A percentile compares a stretch with the other conserved stretches of the same genome.
These are phyloP conservation scores for Cepaea hortensis DNA, from an alignment of 2,888 invertebrate species.

Conservation along the genomic window DNA sequence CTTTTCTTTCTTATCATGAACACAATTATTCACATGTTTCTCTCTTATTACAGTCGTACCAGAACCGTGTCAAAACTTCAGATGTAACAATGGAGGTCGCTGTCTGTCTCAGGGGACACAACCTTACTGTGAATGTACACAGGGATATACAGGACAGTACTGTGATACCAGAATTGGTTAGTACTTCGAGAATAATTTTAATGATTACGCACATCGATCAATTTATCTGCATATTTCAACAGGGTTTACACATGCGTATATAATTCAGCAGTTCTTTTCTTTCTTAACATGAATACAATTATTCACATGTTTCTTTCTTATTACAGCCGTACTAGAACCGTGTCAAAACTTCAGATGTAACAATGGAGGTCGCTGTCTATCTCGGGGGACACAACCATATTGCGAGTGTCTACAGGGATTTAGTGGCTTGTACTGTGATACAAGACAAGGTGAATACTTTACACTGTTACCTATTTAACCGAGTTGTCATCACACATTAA, in stretches of 20 bases:
- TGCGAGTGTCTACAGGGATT: conserved; percentile 7
- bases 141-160: background rate
- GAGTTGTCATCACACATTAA: too few relatives aligned
- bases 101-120: background rate
- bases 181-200: background rate
- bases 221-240: too few relatives aligned
- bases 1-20: background rate
- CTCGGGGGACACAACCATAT: background rate
- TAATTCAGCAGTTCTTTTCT: too few relatives aligned
- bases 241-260: too few relatives aligned
- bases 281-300: background rate
- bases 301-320: background rate
- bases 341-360: conserved; percentile 7
- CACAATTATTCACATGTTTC: too few relatives aligned
- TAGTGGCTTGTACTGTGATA: background rate
- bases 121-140: conserved; percentile 20
- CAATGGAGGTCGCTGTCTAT: conserved; percentile 22
- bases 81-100: conserved; percentile 22
- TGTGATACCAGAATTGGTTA: conserved; percentile 2
- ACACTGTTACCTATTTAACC: background rate
- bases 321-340: background rate
- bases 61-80: conserved; percentile 17
- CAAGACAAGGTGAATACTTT: background rate
- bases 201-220: background rate
- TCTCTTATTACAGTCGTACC: background rate